phyloP scores from a whole-genome alignment of 1,140 invertebrate species.

The Drosophila pruinosa region DNA sequence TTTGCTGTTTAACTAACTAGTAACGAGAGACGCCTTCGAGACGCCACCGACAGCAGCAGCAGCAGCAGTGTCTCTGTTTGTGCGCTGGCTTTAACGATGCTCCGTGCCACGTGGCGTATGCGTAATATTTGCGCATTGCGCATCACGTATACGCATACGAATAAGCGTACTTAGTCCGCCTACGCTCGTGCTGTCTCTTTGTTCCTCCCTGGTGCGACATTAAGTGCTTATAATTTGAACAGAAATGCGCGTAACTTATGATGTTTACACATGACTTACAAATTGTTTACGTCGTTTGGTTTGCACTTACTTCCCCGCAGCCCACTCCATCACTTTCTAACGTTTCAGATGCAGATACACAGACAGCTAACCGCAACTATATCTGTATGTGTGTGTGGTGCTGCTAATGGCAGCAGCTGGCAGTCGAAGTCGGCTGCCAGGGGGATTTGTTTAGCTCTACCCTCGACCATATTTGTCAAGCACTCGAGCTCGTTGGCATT shows the following conservation, averaged over 20 bases:
- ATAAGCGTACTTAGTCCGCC: not conserved
- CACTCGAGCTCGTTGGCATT: slow-evolving; percentile 67
- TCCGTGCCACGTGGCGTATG: slow-evolving; percentile 58
- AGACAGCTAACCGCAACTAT: slow-evolving; percentile 22
- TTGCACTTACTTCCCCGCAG: slow-evolving; percentile 30
- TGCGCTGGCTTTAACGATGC: slow-evolving; percentile 57
- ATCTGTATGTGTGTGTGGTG: slow-evolving; percentile 13
- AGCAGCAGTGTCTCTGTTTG: slow-evolving; percentile 40
- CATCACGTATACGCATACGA: slow-evolving; percentile 47
- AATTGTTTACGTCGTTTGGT: slow-evolving; percentile 77
- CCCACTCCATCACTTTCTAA: not conserved
- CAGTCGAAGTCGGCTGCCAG: slow-evolving; percentile 18
- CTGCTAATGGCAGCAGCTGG: slow-evolving; percentile 61
- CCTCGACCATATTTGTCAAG: slow-evolving; percentile 67
- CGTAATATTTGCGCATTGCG: slow-evolving; percentile 61
- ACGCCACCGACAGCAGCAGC: no score
- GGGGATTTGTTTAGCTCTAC: slow-evolving; percentile 52
- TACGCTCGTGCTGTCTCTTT: not conserved
- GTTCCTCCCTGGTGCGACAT: slow-evolving; percentile 53
- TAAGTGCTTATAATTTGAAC: slow-evolving; percentile 81
- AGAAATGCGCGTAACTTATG: slow-evolving; percentile 76
- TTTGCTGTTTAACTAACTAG: slow-evolving; percentile 72
- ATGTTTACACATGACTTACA: slow-evolving; percentile 82
- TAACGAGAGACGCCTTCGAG: slow-evolving; percentile 15
- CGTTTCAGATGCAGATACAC: not conserved